Evolutionary conservation across 2,888 invertebrate species (phyloP), one percentile per base, ranked within the genome.

Genomic region (Hirtodrosophila histrioides): DNA sequence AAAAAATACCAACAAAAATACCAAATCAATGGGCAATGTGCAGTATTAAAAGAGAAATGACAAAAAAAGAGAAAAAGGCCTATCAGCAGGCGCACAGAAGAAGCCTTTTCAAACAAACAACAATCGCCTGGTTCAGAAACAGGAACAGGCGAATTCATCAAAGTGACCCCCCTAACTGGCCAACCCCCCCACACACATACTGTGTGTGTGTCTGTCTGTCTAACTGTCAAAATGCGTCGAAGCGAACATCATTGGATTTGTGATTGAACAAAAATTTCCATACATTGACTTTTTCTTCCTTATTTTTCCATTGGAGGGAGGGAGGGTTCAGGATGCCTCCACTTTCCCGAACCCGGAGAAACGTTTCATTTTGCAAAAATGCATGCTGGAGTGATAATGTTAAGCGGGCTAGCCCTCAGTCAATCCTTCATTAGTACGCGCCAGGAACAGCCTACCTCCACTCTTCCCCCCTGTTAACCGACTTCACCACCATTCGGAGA

Each of bases 201-300:
- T 31, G 40, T 48, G 33, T 44, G 29, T 43, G 39, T 39, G 31
- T 55, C 48, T 54, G 72, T 67, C 83, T 68, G 69, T 69, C 70
- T 78, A 88, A 88, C 89, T 90, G 90, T 90, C 88, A 89, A 89
- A 88, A 90, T 90, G 83, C 89, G 86, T 88, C 89, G 77, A 89
- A 87, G 89, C 89, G 90, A 86, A 90, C 90, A 90, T 90, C 90
- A 91, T 89, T 89, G 88, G 86, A 90, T 89, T 89, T 90, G 84
- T 82, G 78, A 86, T 84, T 85, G 88, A 84, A 86, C 85, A 80
- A 76, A 78, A 88, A 88, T 88, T 88, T 88, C 81, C 88, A 88
- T 88, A 88, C 88, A 88, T 88, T 88, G 80, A 82, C 75, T 75
- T 46, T 51, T 63, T 63, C 69, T 54, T 49, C 49, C 39, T 46